Conservation (phyloP, 2,113 vertebrate genomes). For the Corvus hawaiiensis region DNA sequence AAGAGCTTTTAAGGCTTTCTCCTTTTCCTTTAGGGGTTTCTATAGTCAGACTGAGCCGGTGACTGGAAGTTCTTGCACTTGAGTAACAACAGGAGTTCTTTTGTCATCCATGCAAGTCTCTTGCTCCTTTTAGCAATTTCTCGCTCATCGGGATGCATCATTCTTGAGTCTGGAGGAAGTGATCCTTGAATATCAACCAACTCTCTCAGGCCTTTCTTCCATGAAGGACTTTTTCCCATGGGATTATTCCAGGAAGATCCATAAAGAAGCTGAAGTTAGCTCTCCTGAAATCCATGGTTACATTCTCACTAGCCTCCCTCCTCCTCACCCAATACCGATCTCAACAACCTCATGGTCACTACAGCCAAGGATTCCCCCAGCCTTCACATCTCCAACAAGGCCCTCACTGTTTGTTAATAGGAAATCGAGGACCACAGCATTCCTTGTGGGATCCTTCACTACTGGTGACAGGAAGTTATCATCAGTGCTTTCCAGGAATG, state of each 20-base stretch:
- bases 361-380: not conserved
- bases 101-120: not conserved
- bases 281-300: not conserved
- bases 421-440: not conserved
- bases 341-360: not conserved
- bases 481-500: not conserved
- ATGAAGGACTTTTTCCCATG: not conserved
- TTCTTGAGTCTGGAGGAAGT: not conserved
- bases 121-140: not conserved
- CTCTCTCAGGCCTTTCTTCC: not conserved
- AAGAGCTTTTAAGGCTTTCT: not conserved
- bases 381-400: not conserved
- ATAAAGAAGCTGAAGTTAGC: not conserved
- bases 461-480: rapidly evolving
- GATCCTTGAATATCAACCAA: not conserved
- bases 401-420: not conserved
- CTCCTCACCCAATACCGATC: not conserved
- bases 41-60: not conserved
- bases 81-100: not conserved
- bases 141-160: not conserved
- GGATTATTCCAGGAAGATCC: not conserved
- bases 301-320: rapidly evolving
- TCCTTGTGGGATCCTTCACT: not conserved
- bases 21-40: not conserved
- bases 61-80: not conserved